A percentile compares a stretch with the other conserved stretches of the same genome.
These are phyloP conservation scores for Drosophila sucinea DNA, from an alignment of 1,140 invertebrate species.

Conservation along the genomic window DNA sequence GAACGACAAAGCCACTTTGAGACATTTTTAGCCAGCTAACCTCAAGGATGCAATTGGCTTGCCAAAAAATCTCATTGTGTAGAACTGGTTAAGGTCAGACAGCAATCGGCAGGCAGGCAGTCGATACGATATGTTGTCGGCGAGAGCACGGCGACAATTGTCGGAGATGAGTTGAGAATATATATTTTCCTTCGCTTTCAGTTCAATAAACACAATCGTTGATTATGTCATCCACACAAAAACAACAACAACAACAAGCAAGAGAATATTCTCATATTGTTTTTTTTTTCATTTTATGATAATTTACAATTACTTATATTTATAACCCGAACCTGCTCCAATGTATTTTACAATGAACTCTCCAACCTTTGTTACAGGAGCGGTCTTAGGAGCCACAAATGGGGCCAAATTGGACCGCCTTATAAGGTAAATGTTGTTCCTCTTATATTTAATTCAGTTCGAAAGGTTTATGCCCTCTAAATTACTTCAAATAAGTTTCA, in stretches of 20 bases:
- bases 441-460: too few relatives aligned
- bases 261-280: background rate
- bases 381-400: background rate
- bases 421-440: too few relatives aligned
- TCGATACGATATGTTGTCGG: background rate
- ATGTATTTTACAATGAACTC: slow-evolving; percentile 39
- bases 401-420: too few relatives aligned
- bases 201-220: slow-evolving; percentile 17
- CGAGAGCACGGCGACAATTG: slow-evolving; percentile 22
- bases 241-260: background rate
- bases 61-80: slow-evolving; percentile 50
- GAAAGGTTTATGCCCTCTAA: too few relatives aligned
- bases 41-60: slow-evolving; percentile 62
- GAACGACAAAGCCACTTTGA: slow-evolving; percentile 44
- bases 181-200: background rate
- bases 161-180: slow-evolving; percentile 12
- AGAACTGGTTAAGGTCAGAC: slow-evolving; percentile 64
- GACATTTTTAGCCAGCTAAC: slow-evolving; percentile 62
- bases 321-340: slow-evolving; percentile 18
- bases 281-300: background rate
- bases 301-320: slow-evolving; percentile 10
- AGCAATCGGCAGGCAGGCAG: background rate
- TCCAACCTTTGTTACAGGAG: slow-evolving; percentile 8
- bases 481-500: too few relatives aligned
- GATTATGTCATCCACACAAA: slow-evolving; percentile 17